Base-by-base conservation (phyloP, 2,888 invertebrate species). In the Elmis aenea region DNA sequence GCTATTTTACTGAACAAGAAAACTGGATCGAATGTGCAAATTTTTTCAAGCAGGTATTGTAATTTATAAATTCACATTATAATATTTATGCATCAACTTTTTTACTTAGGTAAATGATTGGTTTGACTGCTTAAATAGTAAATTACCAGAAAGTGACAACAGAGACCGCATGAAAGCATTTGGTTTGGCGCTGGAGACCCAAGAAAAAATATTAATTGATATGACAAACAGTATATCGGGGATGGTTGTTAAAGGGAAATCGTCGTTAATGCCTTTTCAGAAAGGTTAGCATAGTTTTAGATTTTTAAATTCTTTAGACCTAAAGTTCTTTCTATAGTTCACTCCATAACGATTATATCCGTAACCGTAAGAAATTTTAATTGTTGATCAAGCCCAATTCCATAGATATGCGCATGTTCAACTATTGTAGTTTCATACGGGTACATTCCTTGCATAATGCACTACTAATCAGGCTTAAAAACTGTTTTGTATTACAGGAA, bases 81-180 rank as follows among this genome's bases (percentile, higher is more conserved):
- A 10, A 12, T 33, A 3, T 2, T 21, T 16, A 13, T 16, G 18
- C 13, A 10, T 2, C 11, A 16, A 16, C 12, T 4, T n/a, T 20
- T 6, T 35, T 40, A 32, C 22, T 6, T 6, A 33, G 33, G 33
- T 33, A 14, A 33, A 27, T 23, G 44, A 39, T 9, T 50, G 48
- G 50, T 48, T 48, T 25, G 48, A 48, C 28, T 8, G 40, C 16
- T 48, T 48, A n/a, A 48, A 48, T 24, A 22, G 40, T 2, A 38
- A 32, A 33, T 16, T 36, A 3, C 28, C 39, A 11, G 12, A 10
- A 26, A 30, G 24, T 13, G 46, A 50, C 15, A 39, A 26, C 1
- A 26, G 38, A 27, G 33, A 26, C 2, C 26, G 38, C 28, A 43
- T 36, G 12, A 34, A 28, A 15, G 46, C 39, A 8, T 48, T 27